These are phyloP conservation scores for Nephrotoma guestfalica DNA, from an alignment of 2,888 invertebrate species.

Conservation along the genomic window DNA sequence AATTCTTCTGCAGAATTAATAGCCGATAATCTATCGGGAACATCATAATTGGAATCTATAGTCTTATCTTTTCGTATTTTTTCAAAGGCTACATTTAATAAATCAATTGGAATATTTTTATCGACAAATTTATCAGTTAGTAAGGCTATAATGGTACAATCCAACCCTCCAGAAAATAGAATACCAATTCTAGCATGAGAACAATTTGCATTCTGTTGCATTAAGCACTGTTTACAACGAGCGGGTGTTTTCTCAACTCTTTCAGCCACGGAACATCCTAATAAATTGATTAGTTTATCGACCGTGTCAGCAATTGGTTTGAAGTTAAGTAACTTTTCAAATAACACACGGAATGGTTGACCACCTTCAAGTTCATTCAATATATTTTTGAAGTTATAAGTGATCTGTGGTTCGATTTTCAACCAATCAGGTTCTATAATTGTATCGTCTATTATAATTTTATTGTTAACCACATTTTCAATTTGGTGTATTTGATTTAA, in stretches of 20 bases:
- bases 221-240: constrained; percentile 45
- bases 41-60: constrained; percentile 38
- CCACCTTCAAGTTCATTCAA: neutral
- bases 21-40: constrained; percentile 77
- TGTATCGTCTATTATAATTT: constrained; percentile 10
- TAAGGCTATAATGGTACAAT: constrained; percentile 81
- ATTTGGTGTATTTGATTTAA: neutral
- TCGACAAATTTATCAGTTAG: constrained; percentile 57
- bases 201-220: constrained; percentile 26
- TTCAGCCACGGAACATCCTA: constrained; percentile 43
- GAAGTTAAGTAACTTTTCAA: constrained; percentile 32
- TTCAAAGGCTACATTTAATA: constrained; percentile 90
- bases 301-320: constrained; percentile 31
- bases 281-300: constrained; percentile 33
- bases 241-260: constrained; percentile 45
- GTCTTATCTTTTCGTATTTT: constrained; percentile 19
- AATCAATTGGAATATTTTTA: constrained; percentile 58
- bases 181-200: constrained; percentile 57
- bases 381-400: neutral
- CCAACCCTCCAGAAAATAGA: constrained; percentile 92
- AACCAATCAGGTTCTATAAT: constrained; percentile 15
- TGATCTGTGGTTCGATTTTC: neutral
- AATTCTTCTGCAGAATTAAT: constrained; percentile 54
- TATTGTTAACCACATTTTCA: constrained; percentile 9
- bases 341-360: constrained; percentile 14